Evolutionary conservation across 2,797 vertebrate genomes (phyloP), one percentile per base, ranked within the genome.

Genomic region (Martes flavigula): DNA sequence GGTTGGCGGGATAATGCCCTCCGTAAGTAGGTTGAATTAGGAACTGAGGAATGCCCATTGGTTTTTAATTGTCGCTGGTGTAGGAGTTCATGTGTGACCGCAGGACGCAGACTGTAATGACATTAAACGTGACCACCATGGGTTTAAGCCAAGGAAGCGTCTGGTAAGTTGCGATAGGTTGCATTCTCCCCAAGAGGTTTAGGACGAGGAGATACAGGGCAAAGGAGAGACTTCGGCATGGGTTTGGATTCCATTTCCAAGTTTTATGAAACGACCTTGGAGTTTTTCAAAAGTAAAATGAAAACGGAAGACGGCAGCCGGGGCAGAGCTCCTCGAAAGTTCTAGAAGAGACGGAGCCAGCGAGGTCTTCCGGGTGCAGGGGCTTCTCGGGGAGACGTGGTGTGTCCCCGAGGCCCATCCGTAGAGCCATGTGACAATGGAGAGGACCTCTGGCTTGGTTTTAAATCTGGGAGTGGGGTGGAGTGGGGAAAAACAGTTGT

Each of bases 191-290:
- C 20, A 25, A 58, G 51, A 54, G 68, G 40, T 25, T 85, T 18
- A 43, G 68, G 58, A n/a, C 35, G 1, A 23, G 46, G 38, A 21
- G 62, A 54, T 91, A 43, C 46, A 84, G 62, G 60, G n/a, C 0
- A 5, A 62, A 75, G 72, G 40, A 23, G 68, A 15, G 21, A 40
- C 32, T 46, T 64, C 40, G 38, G 30, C 77, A 21, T 62, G 20
- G 60, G 38, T 81, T 94, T 75, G 62, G 86, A 91, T 82, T 87
- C 12, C 0, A 35, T 92, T 87, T 91, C 87, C 70, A 68, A 75
- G 81, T 68, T 96, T 88, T 60, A 27, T 46, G 58, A 95, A 90
- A 87, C 64, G 92, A 95, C 88, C 94, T 95, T 97, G 81, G 82
- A 23, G 18, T 14, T 91, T 92, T 86, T 43, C 32, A n/a, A 51